Evolutionary conservation across 2,113 vertebrate genomes (phyloP).

Genomic region (Conger conger): DNA sequence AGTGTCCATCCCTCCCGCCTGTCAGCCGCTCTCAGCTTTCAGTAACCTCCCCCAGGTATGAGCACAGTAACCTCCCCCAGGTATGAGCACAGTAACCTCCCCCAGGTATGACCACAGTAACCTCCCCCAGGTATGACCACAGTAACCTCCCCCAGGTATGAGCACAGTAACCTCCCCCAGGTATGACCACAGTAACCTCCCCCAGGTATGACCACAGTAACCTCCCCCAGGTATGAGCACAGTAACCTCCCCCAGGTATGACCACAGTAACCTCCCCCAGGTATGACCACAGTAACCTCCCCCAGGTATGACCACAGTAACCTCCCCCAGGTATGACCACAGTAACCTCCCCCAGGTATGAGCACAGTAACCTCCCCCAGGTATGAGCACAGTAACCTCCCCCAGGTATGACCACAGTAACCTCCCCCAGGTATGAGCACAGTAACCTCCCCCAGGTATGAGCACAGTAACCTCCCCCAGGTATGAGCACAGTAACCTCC

Average conservation of each 20-base stretch:
- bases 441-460: slow-evolving; percentile 26
- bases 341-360: slow-evolving; percentile 26
- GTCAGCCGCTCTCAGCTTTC: slow-evolving; percentile 45
- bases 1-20: slow-evolving; percentile 39
- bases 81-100: slow-evolving; percentile 20
- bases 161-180: slow-evolving; percentile 13
- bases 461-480: slow-evolving; percentile 13
- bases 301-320: slow-evolving; percentile 18
- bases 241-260: slow-evolving; percentile 26
- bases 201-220: slow-evolving; percentile 18
- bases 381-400: slow-evolving; percentile 30
- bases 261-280: slow-evolving; percentile 19
- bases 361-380: slow-evolving; percentile 13
- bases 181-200: slow-evolving; percentile 33
- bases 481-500: slow-evolving; percentile 30
- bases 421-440: slow-evolving; percentile 28
- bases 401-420: slow-evolving; percentile 18
- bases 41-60: too few relatives aligned
- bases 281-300: slow-evolving; percentile 33
- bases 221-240: slow-evolving; percentile 28
- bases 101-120: slow-evolving; percentile 18
- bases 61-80: slow-evolving; percentile 49
- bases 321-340: slow-evolving; percentile 30
- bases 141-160: slow-evolving; percentile 26
- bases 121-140: slow-evolving; percentile 30